phyloP scores from a whole-genome alignment of 2,888 invertebrate species.

The Nephrocerus scutellatus region DNA sequence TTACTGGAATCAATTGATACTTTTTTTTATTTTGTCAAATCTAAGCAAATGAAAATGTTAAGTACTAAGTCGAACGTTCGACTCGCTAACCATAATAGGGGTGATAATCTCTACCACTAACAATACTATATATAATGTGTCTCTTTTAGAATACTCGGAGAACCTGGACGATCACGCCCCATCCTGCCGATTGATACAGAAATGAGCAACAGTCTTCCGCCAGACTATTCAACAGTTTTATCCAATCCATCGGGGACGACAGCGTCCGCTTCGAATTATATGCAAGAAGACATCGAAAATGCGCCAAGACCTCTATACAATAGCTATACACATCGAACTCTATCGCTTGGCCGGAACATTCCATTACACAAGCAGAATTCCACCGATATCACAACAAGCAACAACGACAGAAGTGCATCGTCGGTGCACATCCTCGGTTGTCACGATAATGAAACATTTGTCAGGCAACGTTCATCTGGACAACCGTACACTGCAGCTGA shows the following conservation, averaged over 20 bases:
- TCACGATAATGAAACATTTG: conserved; percentile 9
- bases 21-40: no score
- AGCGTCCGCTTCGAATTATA: conserved; percentile 22
- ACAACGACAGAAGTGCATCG: conserved; percentile 14
- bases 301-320: conserved; percentile 25
- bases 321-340: conserved; percentile 31
- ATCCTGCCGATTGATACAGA: conserved; percentile 29
- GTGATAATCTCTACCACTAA: no score
- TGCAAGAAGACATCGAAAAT: conserved; percentile 33
- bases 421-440: conserved; percentile 18
- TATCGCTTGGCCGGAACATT: conserved; percentile 34
- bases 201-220: conserved; percentile 31
- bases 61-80: no score
- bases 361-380: conserved; percentile 19
- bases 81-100: conserved; percentile 12
- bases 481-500: conserved; percentile 39
- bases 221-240: conserved; percentile 36
- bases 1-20: no score
- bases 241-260: conserved; percentile 27
- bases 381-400: background rate
- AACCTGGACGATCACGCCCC: conserved; percentile 27
- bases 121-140: conserved; percentile 25
- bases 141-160: conserved; percentile 30
- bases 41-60: no score
- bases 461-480: conserved; percentile 19